Evolutionary conservation across 2,113 vertebrate species (phyloP).

Genomic region (Oryzias melastigma): DNA sequence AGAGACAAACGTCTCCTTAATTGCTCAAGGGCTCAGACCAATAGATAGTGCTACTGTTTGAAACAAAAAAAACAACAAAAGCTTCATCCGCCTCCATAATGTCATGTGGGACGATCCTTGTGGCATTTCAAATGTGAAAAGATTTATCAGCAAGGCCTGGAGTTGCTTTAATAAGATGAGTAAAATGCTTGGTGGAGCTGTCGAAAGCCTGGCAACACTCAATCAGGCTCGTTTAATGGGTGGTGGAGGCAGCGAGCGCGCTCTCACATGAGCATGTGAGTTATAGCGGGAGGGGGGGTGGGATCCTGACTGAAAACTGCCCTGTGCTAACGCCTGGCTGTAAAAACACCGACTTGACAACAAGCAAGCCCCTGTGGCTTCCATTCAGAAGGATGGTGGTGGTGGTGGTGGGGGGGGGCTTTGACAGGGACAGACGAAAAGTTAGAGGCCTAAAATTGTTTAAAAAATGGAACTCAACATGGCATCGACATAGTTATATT

Average conservation of each 20-base stretch:
- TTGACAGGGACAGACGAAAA: not conserved
- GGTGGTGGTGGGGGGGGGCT: not conserved
- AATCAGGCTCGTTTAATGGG: slow-evolving; percentile 44
- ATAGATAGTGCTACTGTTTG: not conserved
- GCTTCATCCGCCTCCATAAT: not conserved
- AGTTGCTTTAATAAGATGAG: slow-evolving; percentile 34
- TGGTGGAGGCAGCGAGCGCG: slow-evolving; percentile 3
- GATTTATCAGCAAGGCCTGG: slow-evolving; percentile 14
- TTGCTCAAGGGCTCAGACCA: slow-evolving; percentile 1
- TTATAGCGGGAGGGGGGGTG: slow-evolving; percentile 45
- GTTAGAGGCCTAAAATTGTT: slow-evolving; percentile 14
- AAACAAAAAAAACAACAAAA: not conserved
- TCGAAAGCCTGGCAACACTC: slow-evolving; percentile 27
- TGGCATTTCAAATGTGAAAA: slow-evolving; percentile 26
- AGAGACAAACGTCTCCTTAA: slow-evolving; percentile 4
- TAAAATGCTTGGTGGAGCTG: slow-evolving; percentile 20
- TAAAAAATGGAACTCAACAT: slow-evolving; percentile 12
- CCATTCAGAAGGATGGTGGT: slow-evolving; percentile 39
- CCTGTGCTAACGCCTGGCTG: slow-evolving; percentile 73
- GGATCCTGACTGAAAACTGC: slow-evolving; percentile 60
- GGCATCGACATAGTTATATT: slow-evolving; percentile 20
- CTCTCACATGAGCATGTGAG: slow-evolving; percentile 54
- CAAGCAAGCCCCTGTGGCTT: slow-evolving; percentile 70
- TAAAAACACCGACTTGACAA: slow-evolving; percentile 75
- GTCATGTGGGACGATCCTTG: slow-evolving; percentile 5